These are phyloP conservation scores for Pygoscelis antarcticus DNA, from an alignment of 2,113 vertebrate species.

Conservation along the genomic window DNA sequence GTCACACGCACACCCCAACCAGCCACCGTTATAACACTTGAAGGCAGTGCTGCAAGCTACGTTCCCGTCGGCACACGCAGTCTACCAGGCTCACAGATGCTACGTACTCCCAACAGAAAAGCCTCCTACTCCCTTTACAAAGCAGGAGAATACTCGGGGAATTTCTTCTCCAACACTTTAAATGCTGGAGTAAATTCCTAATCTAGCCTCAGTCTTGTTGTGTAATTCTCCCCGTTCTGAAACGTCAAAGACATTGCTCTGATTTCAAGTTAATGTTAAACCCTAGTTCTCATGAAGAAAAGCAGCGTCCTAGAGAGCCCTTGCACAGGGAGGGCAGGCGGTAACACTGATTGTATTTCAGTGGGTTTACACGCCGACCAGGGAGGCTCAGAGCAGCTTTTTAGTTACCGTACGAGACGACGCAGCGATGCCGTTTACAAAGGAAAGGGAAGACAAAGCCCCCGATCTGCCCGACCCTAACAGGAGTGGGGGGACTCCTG, in stretches of 20 bases:
- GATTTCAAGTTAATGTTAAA: background rate
- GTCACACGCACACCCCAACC: background rate
- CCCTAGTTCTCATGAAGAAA: rapidly evolving
- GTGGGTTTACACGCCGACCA: background rate
- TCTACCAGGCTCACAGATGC: background rate
- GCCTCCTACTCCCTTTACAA: background rate
- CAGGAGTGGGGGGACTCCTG: rapidly evolving
- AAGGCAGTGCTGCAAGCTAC: background rate
- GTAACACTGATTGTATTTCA: background rate
- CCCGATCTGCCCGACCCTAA: rapidly evolving
- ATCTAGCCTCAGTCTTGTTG: background rate
- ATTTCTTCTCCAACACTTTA: background rate
- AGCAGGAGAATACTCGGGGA: background rate
- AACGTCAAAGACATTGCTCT: background rate
- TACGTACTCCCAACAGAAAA: background rate
- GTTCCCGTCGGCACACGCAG: background rate
- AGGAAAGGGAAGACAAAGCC: background rate
- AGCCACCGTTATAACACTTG: rapidly evolving
- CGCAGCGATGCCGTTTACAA: rapidly evolving
- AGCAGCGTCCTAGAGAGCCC: background rate
- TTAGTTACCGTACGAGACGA: rapidly evolving
- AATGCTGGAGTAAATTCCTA: background rate
- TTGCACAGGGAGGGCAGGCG: background rate
- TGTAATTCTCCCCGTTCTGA: background rate
- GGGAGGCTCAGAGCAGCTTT: background rate